A percentile compares a stretch with the other conserved stretches of the same genome.
Evolutionary conservation across 2,888 invertebrate genomes (phyloP).

Genomic region (Endomychus coccineus): DNA sequence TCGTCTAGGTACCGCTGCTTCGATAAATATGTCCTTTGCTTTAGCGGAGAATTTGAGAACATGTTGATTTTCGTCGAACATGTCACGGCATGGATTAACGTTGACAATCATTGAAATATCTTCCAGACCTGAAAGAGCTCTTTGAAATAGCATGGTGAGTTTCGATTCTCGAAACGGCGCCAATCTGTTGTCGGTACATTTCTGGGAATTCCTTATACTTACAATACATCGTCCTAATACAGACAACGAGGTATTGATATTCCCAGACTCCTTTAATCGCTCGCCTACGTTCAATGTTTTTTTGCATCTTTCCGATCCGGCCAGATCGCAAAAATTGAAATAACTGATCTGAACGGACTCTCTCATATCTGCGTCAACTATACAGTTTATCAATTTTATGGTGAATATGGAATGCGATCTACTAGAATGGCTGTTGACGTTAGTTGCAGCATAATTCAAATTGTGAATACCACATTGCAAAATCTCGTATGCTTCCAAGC

Average conservation of each 20-base stretch:
- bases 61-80: conserved; percentile 75
- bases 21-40: conserved; percentile 61
- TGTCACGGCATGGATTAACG: conserved; percentile 65
- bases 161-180: conserved; percentile 78
- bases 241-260: conserved; percentile 82
- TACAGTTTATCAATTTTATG: conserved; percentile 68
- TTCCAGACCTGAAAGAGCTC: conserved; percentile 64
- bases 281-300: conserved; percentile 67
- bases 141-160: conserved; percentile 76
- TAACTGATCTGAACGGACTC: conserved; percentile 30
- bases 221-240: conserved; percentile 77
- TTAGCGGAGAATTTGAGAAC: conserved; percentile 79
- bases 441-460: conserved; percentile 68
- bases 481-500: conserved; percentile 73
- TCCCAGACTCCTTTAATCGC: conserved; percentile 74
- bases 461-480: conserved; percentile 70
- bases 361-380: conserved; percentile 42
- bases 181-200: conserved; percentile 37
- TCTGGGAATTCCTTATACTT: conserved; percentile 26
- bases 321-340: conserved; percentile 84
- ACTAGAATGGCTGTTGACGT: conserved; percentile 74
- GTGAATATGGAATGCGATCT: conserved; percentile 86
- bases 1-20: no score
- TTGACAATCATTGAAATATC: conserved; percentile 77
- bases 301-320: conserved; percentile 76